Base-by-base conservation (phyloP, 35 echinoderm and acorn worm species). In the Lytechinus pictus region DNA sequence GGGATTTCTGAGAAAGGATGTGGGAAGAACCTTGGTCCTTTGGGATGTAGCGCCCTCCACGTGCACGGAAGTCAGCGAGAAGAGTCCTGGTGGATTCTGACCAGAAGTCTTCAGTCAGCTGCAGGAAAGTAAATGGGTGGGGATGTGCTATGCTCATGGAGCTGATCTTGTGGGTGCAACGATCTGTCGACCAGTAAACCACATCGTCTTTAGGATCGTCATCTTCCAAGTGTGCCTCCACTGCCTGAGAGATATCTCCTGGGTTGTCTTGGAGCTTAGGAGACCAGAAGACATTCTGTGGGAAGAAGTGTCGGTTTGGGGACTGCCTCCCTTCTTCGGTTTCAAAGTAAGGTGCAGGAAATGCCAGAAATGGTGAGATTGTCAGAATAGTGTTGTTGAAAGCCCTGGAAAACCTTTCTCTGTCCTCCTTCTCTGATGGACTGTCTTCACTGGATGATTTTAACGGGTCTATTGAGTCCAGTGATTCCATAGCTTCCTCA, bases 1-100 rank as follows among this genome's bases (percentile, higher is more conserved):
- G 94, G 13, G 79, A 11, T 54, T 86, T 66, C 54, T 33, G 54
- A 24, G 27, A 0, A 9, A 10, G 52, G 16, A 58, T n/a, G 92
- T 29, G 53, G n/a, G 27, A 54, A 28, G 19, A 51, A 21, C 90
- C 12, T 44, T 28, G 28, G 14, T 86, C n/a, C 61, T 94, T 93
- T 29, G 89, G 95, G 66, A 96, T 66, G 54, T 97, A 94, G 5
- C 97, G 96, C 10, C 98, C 97, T 28, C 98, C 98, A 0, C 95
- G 96, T 71, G 97, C 97, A 57, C 97, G 92, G 89, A 98, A 99
- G 66, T 98, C 96, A 19, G 98, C 96, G 55, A 99, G 52, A 24
- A 99, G 96, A 55, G 95, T 71, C 27, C 53, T 87, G 13, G 95
- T 96, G 5, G 94, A 86, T 21, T 98, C 97, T 51, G 97, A 95